Base-by-base conservation (phyloP, 2,113 vertebrate species). In the Scalopus aquaticus region DNA sequence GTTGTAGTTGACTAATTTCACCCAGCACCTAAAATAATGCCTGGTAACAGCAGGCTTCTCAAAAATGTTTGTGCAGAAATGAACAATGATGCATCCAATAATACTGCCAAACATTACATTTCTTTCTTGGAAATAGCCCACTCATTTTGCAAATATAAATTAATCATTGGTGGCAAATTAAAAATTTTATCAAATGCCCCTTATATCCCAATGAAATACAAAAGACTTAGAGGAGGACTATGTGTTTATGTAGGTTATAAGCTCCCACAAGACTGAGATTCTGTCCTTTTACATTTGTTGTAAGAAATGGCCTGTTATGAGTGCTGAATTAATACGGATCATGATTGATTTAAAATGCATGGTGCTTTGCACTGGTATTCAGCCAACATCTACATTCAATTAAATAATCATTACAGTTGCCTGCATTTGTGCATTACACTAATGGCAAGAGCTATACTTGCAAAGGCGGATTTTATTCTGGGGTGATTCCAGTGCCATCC, bases 321-420 rank as follows among this genome's bases (percentile, higher is more conserved):
- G n/a, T 64, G 44, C 64, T 73, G 72, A 91, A 94, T 96, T 97
- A 96, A 95, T 95, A 96, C 60, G 90, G 81, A 90, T 93, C 81
- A 37, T 74, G 78, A 94, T 44, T 96, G 94, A 96, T 97, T 97
- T 88, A 85, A 92, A 96, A 97, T 96, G 84, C 94, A 96, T 86
- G 73, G 39, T 96, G 74, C 88, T 96, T 95, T 97, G 73, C 92
- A 69, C 95, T 95, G 90, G 84, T 97, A 76, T 97, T 97, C 92
- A 93, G 88, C 90, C 93, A 94, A 92, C 95, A 93, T 96, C 92
- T 96, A 95, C 88, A 94, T 93, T 96, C 93, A 97, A 94, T 97
- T 97, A 96, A 97, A 95, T 96, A 93, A 93, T 92, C 93, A 95
- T 96, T 97, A 90, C 51, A 76, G 92, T 88, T 82, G 67, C 90